A percentile compares a stretch with the other conserved stretches of the same genome.
Evolutionary conservation across 1,140 invertebrate genomes (phyloP).

Genomic region (Venturia canescens): DNA sequence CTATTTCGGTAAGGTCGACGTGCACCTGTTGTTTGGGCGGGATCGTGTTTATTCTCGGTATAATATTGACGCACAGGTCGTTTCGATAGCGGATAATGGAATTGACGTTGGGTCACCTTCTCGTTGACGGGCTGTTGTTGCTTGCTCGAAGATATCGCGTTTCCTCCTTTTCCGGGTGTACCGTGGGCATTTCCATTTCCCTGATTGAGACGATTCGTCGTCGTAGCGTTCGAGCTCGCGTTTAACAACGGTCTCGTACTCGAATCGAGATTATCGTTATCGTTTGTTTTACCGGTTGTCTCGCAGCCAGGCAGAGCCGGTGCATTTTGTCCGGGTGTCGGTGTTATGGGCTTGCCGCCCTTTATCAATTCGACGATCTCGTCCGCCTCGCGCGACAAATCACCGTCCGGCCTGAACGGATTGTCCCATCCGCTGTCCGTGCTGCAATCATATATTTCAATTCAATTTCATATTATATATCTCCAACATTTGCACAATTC

Average conservation of each 20-base stretch:
- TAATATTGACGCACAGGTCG: slow-evolving; percentile 47
- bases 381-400: slow-evolving; percentile 95
- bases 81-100: slow-evolving; percentile 54
- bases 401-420: slow-evolving; percentile 96
- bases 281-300: slow-evolving; percentile 49
- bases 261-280: slow-evolving; percentile 64
- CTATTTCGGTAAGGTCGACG: slow-evolving; percentile 33
- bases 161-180: slow-evolving; percentile 67
- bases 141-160: slow-evolving; percentile 54
- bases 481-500: too few species aligned
- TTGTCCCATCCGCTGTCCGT: slow-evolving; percentile 97
- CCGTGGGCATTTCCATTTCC: slow-evolving; percentile 74
- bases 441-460: slow-evolving; percentile 80
- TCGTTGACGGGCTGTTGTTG: slow-evolving; percentile 72
- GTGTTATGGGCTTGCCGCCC: slow-evolving; percentile 90
- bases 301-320: slow-evolving; percentile 72
- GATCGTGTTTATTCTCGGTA: slow-evolving; percentile 40
- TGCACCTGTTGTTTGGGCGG: slow-evolving; percentile 53
- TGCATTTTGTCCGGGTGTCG: slow-evolving; percentile 78
- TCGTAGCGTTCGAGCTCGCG: slow-evolving; percentile 66
- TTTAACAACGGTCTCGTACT: slow-evolving; percentile 70
- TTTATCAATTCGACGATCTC: slow-evolving; percentile 97
- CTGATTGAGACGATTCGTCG: slow-evolving; percentile 68
- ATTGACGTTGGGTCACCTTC: slow-evolving; percentile 66
- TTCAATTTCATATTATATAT: too few species aligned